Conservation (phyloP, 2,888 invertebrate species). For the Synergus itoensis region DNA sequence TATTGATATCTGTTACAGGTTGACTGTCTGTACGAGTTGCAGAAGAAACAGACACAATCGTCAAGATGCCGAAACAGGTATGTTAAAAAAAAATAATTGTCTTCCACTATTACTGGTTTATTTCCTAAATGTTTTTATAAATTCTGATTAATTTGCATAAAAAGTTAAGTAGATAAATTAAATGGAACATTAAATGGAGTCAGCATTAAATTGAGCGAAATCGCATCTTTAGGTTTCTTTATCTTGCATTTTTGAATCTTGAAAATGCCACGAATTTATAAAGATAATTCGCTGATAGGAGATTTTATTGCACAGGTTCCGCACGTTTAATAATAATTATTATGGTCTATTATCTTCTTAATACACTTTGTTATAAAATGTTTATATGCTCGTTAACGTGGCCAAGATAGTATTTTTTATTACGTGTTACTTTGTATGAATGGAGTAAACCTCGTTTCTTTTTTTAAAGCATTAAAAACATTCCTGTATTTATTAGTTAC, state of each 20-base stretch:
- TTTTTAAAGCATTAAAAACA: constrained; percentile 6
- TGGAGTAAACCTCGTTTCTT: constrained; percentile 20
- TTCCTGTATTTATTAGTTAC: constrained; percentile 9
- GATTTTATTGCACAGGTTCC: not conserved
- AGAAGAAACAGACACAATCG: constrained; percentile 59
- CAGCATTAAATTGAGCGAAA: not conserved
- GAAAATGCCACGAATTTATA: not conserved
- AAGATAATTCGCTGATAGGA: constrained; percentile 1
- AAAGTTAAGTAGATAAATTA: not conserved
- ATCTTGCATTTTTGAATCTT: not conserved
- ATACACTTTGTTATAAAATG: constrained; percentile 25
- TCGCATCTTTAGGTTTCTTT: not conserved
- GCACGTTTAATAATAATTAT: constrained; percentile 5
- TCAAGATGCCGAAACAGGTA: constrained; percentile 75
- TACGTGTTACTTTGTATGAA: constrained; percentile 18
- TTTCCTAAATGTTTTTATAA: not conserved
- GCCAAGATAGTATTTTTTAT: constrained; percentile 6
- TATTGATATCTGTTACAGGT: constrained; percentile 67
- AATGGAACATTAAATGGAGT: not conserved
- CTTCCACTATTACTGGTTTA: not conserved
- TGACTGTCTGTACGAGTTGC: constrained; percentile 64
- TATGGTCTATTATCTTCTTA: constrained; percentile 14
- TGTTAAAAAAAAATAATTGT: constrained; percentile 54
- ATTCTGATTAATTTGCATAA: not conserved
- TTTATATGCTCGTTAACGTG: constrained; percentile 30